phyloP scores from a whole-genome alignment of 2,113 vertebrate genomes.

The Plecturocebus donacophilus region DNA sequence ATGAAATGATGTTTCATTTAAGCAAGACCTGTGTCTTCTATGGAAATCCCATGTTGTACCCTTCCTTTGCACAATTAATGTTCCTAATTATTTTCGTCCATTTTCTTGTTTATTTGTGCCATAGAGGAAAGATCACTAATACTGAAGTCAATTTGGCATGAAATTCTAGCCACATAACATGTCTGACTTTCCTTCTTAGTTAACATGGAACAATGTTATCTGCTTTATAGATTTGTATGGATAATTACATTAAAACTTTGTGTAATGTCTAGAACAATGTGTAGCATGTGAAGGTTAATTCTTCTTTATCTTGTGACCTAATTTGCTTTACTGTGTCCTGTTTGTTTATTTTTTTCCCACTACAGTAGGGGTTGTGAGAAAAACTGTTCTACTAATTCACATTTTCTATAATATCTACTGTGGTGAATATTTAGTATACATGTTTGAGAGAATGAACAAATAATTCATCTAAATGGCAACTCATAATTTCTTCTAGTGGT shows the following conservation, averaged over 20 bases:
- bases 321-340: neutral
- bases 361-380: neutral
- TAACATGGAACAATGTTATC: neutral
- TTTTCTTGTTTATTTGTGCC: neutral
- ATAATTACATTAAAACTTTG: neutral
- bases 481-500: neutral
- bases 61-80: neutral
- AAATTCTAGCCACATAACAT: neutral
- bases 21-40: neutral
- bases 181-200: neutral
- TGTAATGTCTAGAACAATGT: neutral
- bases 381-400: neutral
- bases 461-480: neutral
- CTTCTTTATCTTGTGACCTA: neutral
- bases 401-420: neutral
- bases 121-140: neutral
- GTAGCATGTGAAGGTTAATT: neutral
- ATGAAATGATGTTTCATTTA: neutral
- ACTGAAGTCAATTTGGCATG: neutral
- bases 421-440: neutral
- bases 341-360: neutral
- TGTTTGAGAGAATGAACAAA: neutral
- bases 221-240: neutral
- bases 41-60: neutral
- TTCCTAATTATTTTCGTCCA: neutral